These are phyloP conservation scores for Tuta absoluta DNA, from an alignment of 2,888 invertebrate genomes.

Conservation along the genomic window DNA sequence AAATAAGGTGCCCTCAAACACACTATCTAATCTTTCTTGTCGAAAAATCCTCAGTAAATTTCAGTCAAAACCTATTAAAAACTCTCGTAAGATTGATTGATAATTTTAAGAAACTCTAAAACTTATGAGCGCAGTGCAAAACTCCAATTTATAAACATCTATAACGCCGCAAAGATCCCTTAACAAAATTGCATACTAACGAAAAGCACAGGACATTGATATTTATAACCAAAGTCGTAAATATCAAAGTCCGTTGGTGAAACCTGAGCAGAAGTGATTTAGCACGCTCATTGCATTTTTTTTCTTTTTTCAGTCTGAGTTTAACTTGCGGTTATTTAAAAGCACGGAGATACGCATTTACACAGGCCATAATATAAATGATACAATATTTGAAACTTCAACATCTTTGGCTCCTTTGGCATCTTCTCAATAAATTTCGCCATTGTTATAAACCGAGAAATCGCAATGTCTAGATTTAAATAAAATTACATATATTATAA, in stretches of 20 bases:
- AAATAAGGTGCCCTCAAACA: not conserved
- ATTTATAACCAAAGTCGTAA: constrained; percentile 7
- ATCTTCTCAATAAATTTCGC: no score
- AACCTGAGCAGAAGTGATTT: constrained; percentile 15
- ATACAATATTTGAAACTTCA: no score
- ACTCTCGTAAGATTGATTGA: not conserved
- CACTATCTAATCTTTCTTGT: not conserved
- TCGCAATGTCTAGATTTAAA: no score
- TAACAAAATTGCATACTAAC: not conserved
- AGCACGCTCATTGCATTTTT: not conserved
- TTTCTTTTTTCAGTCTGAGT: constrained; percentile 8
- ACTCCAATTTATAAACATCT: not conserved
- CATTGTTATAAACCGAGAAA: no score
- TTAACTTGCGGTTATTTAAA: not conserved
- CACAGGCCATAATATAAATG: no score
- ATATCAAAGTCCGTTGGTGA: not conserved
- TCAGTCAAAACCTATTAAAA: not conserved
- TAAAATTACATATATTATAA: no score
- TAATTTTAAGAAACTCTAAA: no score
- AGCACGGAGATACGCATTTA: no score
- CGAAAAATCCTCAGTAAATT: not conserved
- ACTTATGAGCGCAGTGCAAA: not conserved
- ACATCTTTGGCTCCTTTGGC: no score
- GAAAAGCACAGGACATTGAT: not conserved
- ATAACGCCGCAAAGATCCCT: not conserved